Evolutionary conservation across 2,113 vertebrate genomes (phyloP).

Genomic region (Petrocephalus microphthalmus): DNA sequence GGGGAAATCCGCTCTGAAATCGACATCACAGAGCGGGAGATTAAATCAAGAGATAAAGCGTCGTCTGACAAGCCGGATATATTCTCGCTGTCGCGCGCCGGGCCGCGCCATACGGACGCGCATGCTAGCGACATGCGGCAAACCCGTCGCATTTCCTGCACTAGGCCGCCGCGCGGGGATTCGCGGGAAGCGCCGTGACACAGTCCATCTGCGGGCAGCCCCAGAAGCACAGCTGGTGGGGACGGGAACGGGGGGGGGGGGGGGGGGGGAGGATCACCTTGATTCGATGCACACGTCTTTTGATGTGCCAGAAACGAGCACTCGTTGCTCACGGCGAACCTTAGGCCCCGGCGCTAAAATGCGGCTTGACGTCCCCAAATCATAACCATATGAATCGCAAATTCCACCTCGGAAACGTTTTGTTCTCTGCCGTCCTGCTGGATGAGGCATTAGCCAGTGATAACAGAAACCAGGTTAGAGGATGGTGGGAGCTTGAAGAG

Average conservation of each 20-base stretch:
- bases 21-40: neutral
- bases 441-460: conserved; percentile 91
- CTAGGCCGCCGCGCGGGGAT: neutral
- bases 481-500: conserved; percentile 65
- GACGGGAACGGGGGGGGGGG: conserved; percentile 48
- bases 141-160: neutral
- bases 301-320: conserved; percentile 85
- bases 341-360: conserved; percentile 65
- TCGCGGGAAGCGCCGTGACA: conserved; percentile 1
- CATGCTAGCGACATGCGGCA: neutral
- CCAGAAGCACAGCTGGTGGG: conserved; percentile 74
- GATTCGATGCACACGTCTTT: conserved; percentile 89
- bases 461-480: conserved; percentile 96
- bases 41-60: neutral
- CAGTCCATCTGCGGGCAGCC: conserved; percentile 68
- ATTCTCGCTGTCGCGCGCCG: neutral
- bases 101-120: neutral
- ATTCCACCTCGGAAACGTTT: conserved; percentile 72
- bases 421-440: conserved; percentile 72
- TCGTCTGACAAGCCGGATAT: neutral
- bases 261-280: conserved; percentile 93
- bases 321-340: conserved; percentile 82
- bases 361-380: conserved; percentile 90
- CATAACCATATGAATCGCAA: conserved; percentile 95
- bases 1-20: neutral